Evolutionary conservation across 2,113 vertebrate genomes (phyloP).

Genomic region (Xiphophorus maculatus): DNA sequence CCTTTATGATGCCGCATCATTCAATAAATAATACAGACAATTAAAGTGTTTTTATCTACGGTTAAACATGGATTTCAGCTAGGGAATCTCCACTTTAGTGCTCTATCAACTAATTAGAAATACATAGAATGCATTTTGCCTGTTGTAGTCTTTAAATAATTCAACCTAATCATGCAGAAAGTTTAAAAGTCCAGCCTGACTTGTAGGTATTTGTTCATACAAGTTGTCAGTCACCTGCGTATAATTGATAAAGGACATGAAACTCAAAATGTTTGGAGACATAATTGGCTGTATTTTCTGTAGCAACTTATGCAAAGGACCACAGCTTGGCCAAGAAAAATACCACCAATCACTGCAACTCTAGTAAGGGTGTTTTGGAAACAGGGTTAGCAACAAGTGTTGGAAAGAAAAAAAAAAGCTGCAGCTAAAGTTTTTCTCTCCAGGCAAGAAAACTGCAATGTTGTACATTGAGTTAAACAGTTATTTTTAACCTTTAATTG

Average conservation of each 20-base stretch:
- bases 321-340: background rate
- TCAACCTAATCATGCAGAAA: no score
- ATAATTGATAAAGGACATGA: background rate
- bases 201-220: background rate
- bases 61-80: background rate
- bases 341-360: background rate
- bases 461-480: background rate
- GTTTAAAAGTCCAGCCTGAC: no score
- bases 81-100: no score
- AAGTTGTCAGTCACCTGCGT: background rate
- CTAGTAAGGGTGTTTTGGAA: background rate
- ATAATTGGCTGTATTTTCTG: background rate
- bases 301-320: background rate
- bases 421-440: background rate
- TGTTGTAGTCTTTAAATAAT: background rate
- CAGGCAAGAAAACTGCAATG: background rate
- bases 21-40: background rate
- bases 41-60: background rate
- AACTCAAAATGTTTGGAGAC: background rate
- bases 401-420: background rate
- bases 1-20: background rate
- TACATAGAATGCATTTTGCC: background rate
- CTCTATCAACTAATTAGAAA: background rate
- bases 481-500: background rate
- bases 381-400: background rate